phyloP scores from a whole-genome alignment of 1,140 invertebrate genomes.

The Lethrus apterus region DNA sequence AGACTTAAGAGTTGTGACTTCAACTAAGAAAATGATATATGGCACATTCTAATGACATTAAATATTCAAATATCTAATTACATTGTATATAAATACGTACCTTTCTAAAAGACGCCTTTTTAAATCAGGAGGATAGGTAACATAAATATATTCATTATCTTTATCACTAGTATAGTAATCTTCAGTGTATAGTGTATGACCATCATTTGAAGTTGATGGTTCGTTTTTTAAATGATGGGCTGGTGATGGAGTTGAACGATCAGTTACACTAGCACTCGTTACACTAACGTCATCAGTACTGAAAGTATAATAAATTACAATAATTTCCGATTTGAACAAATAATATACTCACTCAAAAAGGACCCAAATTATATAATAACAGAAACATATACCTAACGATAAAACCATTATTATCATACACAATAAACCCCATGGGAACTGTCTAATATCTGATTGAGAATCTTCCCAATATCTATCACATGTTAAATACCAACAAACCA shows the following conservation, averaged over 20 bases:
- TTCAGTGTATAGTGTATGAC: slow-evolving; percentile 40
- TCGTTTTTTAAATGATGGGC: slow-evolving; percentile 43
- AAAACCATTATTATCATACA: slow-evolving; percentile 68
- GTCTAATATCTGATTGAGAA: slow-evolving; percentile 61
- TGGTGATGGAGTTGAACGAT: slow-evolving; percentile 54
- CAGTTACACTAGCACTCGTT: slow-evolving; percentile 53
- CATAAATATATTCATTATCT: slow-evolving; percentile 74
- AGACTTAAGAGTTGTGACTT: too few species aligned
- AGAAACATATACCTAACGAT: slow-evolving; percentile 72
- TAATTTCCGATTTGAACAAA: slow-evolving; percentile 9
- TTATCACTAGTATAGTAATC: slow-evolving; percentile 50
- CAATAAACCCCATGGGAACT: slow-evolving; percentile 72
- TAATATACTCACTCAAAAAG: slow-evolving; percentile 53
- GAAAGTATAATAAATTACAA: too few species aligned
- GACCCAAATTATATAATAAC: slow-evolving; percentile 86
- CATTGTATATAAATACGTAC: slow-evolving; percentile 45
- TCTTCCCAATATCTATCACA: slow-evolving; percentile 89
- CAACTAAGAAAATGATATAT: too few species aligned
- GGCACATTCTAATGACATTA: too few species aligned
- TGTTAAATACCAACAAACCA: slow-evolving; percentile 84
- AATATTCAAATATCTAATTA: neutral
- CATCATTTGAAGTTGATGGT: slow-evolving; percentile 34
- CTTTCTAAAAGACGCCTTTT: slow-evolving; percentile 72
- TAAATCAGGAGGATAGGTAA: slow-evolving; percentile 75
- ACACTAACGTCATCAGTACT: slow-evolving; percentile 58